Percentiles rank a stretch among this genome's conserved stretches.
Evolutionary conservation across 2,888 invertebrate species (phyloP).

Genomic region (Hemithea aestivaria): DNA sequence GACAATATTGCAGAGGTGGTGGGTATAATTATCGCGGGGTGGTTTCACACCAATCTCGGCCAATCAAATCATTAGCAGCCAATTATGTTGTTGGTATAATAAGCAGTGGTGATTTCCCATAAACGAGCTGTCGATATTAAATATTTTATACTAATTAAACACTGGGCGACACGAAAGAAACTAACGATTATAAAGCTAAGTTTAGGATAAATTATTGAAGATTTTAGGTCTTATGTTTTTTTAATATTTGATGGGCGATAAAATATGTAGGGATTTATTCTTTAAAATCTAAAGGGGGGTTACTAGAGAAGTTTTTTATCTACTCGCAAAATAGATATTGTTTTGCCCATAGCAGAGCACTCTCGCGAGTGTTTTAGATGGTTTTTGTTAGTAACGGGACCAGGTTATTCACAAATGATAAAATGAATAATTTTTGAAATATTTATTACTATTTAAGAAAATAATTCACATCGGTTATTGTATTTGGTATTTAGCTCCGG

Average conservation of each 20-base stretch:
- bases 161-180: too few species aligned
- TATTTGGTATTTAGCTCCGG: constrained; percentile 72
- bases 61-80: constrained; percentile 23
- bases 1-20: constrained; percentile 27
- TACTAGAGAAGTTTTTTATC: constrained; percentile 8
- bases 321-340: constrained; percentile 9
- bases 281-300: too few species aligned
- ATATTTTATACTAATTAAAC: too few species aligned
- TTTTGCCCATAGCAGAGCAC: neutral
- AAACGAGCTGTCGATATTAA: constrained; percentile 12
- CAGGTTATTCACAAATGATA: constrained; percentile 8
- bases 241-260: too few species aligned
- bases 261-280: too few species aligned
- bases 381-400: too few species aligned
- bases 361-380: too few species aligned
- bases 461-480: constrained; percentile 53
- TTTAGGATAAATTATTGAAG: constrained; percentile 4
- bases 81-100: constrained; percentile 46
- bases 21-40: constrained; percentile 37
- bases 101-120: constrained; percentile 30
- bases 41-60: constrained; percentile 32
- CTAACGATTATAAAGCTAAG: too few species aligned
- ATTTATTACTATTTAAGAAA: constrained; percentile 64
- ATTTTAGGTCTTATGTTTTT: too few species aligned
- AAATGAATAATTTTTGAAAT: constrained; percentile 42